These are phyloP conservation scores for Drosophila atroscutellata DNA, from an alignment of 2,888 invertebrate genomes.

Conservation along the genomic window DNA sequence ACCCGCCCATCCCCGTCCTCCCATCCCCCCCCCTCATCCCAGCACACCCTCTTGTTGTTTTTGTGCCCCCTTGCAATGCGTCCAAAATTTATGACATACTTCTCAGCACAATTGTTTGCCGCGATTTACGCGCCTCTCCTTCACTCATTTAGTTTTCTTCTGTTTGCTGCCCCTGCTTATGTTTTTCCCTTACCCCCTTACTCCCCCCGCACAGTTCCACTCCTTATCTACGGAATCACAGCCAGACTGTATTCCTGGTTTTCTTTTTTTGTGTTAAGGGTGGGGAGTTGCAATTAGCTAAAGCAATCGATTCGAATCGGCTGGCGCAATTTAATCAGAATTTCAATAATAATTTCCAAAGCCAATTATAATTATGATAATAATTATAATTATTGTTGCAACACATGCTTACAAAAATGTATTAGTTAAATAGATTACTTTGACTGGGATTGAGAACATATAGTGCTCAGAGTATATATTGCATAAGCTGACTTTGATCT, in stretches of 20 bases:
- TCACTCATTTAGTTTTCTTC: constrained; percentile 8
- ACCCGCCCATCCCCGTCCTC: background rate
- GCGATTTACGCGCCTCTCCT: constrained; percentile 75
- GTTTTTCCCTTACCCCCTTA: background rate
- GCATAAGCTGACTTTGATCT: background rate
- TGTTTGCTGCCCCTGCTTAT: background rate
- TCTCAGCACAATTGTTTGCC: constrained; percentile 78
- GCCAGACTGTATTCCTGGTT: constrained; percentile 11
- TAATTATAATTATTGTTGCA: constrained; percentile 1
- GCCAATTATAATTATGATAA: constrained; percentile 13
- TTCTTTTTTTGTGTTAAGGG: background rate
- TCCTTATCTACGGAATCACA: constrained; percentile 20
- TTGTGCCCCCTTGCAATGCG: constrained; percentile 43
- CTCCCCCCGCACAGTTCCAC: constrained; percentile 33
- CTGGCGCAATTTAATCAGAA: constrained; percentile 39
- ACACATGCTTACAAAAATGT: background rate
- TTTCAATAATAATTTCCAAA: constrained; percentile 28
- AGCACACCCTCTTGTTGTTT: constrained; percentile 7
- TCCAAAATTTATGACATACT: constrained; percentile 81
- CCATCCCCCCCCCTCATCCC: background rate
- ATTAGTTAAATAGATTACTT: background rate
- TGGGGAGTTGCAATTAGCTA: constrained; percentile 41
- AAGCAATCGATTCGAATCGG: constrained; percentile 52
- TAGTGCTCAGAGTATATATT: background rate
- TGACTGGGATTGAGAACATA: background rate